Conservation (phyloP, 2,797 vertebrate genomes). For the Melanotaenia maccullochi region DNA sequence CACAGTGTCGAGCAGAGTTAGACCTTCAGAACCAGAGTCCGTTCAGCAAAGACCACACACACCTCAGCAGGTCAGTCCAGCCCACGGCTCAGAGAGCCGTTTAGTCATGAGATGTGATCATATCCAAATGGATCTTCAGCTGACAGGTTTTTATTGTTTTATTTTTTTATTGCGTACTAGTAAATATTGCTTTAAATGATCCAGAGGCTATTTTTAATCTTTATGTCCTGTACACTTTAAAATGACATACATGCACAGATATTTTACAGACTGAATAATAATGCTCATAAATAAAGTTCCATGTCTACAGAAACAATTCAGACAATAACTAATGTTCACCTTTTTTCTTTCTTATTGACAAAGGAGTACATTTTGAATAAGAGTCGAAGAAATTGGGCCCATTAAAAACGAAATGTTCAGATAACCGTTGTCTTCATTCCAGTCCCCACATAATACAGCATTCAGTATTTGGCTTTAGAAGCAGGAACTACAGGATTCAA, state of each 20-base stretch:
- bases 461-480: background rate
- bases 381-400: background rate
- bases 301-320: background rate
- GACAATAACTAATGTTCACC: background rate
- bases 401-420: background rate
- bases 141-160: background rate
- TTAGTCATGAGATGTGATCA: background rate
- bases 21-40: conserved; percentile 92
- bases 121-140: too few species aligned
- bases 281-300: background rate
- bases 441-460: background rate
- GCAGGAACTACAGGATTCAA: background rate
- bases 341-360: background rate
- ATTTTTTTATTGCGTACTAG: background rate
- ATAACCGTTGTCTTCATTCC: background rate
- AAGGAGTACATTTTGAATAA: too few species aligned
- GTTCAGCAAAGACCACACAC: conserved; percentile 95
- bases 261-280: background rate
- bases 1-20: conserved; percentile 93
- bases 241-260: background rate
- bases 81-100: background rate
- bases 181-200: background rate
- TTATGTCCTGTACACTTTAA: background rate
- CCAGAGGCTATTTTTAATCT: background rate
- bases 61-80: conserved; percentile 91